These are phyloP conservation scores for Ctenicera cuprea DNA, from an alignment of 2,888 invertebrate genomes.

Conservation along the genomic window DNA sequence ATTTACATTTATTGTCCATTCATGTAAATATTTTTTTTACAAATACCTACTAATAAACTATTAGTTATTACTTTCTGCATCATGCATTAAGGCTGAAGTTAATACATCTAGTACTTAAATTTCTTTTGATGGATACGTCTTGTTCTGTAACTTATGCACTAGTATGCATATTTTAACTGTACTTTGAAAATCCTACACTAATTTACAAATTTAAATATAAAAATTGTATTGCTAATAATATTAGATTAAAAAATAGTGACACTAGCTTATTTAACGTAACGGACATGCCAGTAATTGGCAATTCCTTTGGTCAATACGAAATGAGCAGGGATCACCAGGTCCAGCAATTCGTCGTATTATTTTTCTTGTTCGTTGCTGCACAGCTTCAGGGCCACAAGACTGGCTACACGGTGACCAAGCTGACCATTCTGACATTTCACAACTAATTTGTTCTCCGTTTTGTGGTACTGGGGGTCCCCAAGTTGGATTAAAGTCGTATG, in stretches of 20 bases:
- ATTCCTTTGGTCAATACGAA: slow-evolving; percentile 68
- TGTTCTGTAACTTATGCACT: not conserved
- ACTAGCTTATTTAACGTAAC: slow-evolving; percentile 52
- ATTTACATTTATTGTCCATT: slow-evolving; percentile 28
- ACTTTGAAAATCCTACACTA: not conserved
- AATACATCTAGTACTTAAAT: not conserved
- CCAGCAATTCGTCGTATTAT: slow-evolving; percentile 68
- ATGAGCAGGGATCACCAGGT: slow-evolving; percentile 69
- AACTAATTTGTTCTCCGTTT: slow-evolving; percentile 68
- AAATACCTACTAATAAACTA: slow-evolving; percentile 9
- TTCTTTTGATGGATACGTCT: not conserved
- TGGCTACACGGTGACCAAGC: slow-evolving; percentile 81
- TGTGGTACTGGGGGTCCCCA: slow-evolving; percentile 45
- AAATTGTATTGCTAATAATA: slow-evolving; percentile 37
- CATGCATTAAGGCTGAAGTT: slow-evolving; percentile 16
- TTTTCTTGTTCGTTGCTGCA: slow-evolving; percentile 75
- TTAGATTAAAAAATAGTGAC: slow-evolving; percentile 25
- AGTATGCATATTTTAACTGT: too few relatives aligned
- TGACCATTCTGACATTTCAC: slow-evolving; percentile 81
- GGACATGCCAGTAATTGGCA: slow-evolving; percentile 67
- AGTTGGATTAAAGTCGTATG: slow-evolving; percentile 24
- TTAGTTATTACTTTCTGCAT: not conserved
- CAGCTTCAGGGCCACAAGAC: slow-evolving; percentile 77
- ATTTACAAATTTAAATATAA: not conserved
- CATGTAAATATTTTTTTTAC: slow-evolving; percentile 17